Evolutionary conservation across 2,113 vertebrate genomes (phyloP).

Genomic region (Bufo gargarizans): DNA sequence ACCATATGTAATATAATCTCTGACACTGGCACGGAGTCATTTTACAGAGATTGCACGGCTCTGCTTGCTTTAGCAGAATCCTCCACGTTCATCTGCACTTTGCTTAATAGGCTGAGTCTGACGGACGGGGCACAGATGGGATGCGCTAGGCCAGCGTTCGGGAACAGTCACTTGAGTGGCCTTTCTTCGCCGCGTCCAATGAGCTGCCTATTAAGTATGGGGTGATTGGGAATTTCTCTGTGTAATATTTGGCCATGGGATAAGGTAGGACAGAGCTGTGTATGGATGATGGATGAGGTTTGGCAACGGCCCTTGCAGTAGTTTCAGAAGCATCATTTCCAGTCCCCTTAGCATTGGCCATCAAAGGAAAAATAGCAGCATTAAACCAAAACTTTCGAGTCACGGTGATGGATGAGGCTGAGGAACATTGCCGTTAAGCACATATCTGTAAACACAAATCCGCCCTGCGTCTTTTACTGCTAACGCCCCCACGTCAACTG

Average conservation of each 20-base stretch:
- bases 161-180: conserved; percentile 32
- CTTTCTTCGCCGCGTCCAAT: conserved; percentile 24
- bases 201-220: conserved; percentile 42
- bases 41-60: conserved; percentile 11
- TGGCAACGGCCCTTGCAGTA: conserved; percentile 38
- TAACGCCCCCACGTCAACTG: neutral
- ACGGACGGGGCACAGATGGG: conserved; percentile 49
- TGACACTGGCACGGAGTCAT: conserved; percentile 22
- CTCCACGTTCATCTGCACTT: conserved; percentile 34
- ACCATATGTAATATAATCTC: conserved; percentile 54
- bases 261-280: conserved; percentile 34
- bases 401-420: conserved; percentile 39
- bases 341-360: conserved; percentile 51
- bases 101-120: conserved; percentile 44
- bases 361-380: conserved; percentile 37
- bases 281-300: conserved; percentile 50
- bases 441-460: conserved; percentile 29
- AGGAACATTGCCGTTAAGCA: conserved; percentile 23
- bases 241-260: conserved; percentile 47
- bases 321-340: conserved; percentile 48
- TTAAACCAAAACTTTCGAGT: conserved; percentile 52
- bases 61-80: conserved; percentile 43
- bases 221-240: conserved; percentile 29
- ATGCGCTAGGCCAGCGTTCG: conserved; percentile 8
- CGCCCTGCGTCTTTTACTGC: neutral